phyloP scores from a whole-genome alignment of 2,797 vertebrate genomes.

The Danio choprae region DNA sequence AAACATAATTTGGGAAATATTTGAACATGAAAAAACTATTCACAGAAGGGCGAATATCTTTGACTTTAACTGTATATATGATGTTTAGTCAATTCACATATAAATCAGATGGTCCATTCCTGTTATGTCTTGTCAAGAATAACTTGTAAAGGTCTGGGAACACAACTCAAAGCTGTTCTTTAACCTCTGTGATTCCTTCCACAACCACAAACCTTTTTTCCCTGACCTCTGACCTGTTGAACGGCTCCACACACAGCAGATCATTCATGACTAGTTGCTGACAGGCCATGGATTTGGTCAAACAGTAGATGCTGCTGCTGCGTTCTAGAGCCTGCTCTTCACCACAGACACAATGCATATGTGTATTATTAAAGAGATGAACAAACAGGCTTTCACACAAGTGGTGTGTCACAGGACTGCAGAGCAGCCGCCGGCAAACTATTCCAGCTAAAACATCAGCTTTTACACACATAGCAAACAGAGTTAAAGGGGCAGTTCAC shows the following conservation, averaged over 20 bases:
- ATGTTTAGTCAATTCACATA: background rate
- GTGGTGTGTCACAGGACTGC: background rate
- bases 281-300: background rate
- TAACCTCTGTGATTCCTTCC: background rate
- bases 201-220: background rate
- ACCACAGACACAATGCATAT: slow-evolving; percentile 6
- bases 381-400: slow-evolving; percentile 1
- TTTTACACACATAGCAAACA: too few species aligned
- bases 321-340: background rate
- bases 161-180: background rate
- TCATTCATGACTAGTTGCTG: background rate
- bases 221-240: background rate
- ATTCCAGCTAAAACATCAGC: background rate
- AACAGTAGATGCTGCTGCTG: background rate
- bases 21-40: too few species aligned
- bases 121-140: background rate
- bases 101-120: background rate
- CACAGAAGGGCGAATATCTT: too few species aligned
- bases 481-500: too few species aligned
- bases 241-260: background rate
- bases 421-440: background rate
- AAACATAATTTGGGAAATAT: too few species aligned
- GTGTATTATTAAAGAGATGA: background rate
- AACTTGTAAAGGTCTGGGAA: background rate
- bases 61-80: too few species aligned